Evolutionary conservation across 2,888 invertebrate genomes (phyloP).

Genomic region (Pandemis heparana): DNA sequence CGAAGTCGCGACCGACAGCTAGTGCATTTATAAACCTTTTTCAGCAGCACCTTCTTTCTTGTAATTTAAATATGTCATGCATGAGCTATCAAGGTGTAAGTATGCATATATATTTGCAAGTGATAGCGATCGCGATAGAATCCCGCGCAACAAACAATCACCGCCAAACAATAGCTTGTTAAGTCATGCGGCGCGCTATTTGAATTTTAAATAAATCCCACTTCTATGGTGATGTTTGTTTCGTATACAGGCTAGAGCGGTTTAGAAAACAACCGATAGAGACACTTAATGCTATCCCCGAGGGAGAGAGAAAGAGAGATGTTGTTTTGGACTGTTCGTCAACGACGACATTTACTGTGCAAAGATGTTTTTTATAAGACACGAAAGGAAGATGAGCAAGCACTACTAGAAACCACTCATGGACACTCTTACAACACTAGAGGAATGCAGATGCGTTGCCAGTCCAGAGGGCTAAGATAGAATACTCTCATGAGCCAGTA

Average conservation of each 20-base stretch:
- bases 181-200: constrained; percentile 9
- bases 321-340: background rate
- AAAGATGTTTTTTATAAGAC: too few relatives aligned
- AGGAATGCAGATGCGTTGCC: too few relatives aligned
- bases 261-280: background rate
- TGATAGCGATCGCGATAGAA: constrained; percentile 7
- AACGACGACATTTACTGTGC: too few relatives aligned
- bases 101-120: background rate
- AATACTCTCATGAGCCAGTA: too few relatives aligned
- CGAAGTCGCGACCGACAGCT: too few relatives aligned
- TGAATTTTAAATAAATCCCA: constrained; percentile 8
- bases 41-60: background rate
- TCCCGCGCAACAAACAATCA: constrained; percentile 12
- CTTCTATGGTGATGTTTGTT: background rate
- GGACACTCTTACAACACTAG: too few relatives aligned
- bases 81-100: background rate
- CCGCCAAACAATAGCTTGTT: constrained; percentile 15
- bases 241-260: background rate
- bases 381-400: too few relatives aligned
- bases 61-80: constrained; percentile 1
- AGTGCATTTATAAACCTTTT: background rate
- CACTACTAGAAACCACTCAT: too few relatives aligned
- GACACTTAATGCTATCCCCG: too few relatives aligned
- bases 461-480: too few relatives aligned
- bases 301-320: background rate